These are phyloP conservation scores for Peromyscus attwateri DNA, from an alignment of 2,797 vertebrate genomes.

Conservation along the genomic window DNA sequence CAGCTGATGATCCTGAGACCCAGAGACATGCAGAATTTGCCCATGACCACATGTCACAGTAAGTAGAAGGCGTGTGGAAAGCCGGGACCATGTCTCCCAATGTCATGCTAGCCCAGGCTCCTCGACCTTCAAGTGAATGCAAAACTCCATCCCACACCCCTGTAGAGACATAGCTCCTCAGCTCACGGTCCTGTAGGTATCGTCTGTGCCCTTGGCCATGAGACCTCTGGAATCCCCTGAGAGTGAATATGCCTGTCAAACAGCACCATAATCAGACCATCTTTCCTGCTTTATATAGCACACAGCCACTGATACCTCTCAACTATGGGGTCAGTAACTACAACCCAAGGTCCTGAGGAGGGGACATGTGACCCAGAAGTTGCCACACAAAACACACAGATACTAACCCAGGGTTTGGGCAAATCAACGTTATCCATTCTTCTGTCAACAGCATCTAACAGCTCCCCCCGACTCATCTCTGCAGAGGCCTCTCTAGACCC, in stretches of 20 bases:
- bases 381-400: background rate
- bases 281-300: background rate
- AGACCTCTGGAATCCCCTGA: background rate
- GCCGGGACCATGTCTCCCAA: background rate
- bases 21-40: background rate
- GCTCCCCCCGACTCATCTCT: background rate
- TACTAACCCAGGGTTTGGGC: background rate
- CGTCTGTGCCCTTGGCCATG: background rate
- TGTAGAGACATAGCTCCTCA: background rate
- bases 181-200: background rate
- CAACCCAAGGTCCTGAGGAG: background rate
- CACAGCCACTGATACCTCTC: background rate
- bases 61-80: background rate
- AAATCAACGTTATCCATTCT: background rate
- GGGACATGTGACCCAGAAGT: background rate
- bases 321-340: background rate
- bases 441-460: background rate
- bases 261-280: background rate
- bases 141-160: background rate
- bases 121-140: too few relatives aligned
- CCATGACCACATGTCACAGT: background rate
- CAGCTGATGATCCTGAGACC: background rate
- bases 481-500: background rate
- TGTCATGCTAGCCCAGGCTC: background rate
- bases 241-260: background rate